Conservation (phyloP, 2,113 vertebrate species). For the Cettia cetti region DNA sequence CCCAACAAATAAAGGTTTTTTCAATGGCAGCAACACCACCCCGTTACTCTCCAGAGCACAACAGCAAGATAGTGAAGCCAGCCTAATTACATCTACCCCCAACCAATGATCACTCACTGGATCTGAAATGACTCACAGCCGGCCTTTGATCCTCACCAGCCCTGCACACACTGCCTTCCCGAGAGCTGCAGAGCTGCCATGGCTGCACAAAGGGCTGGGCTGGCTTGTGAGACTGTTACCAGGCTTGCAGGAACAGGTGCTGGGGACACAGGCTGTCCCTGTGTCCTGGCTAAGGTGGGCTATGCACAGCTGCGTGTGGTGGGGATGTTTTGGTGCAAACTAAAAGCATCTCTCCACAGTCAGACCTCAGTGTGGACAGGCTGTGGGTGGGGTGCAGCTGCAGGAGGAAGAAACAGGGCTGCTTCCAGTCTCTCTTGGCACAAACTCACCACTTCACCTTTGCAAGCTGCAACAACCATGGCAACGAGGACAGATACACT, state of each 20-base stretch:
- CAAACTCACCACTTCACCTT: not conserved
- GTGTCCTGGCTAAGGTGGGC: fast-evolving
- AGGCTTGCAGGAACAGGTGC: not conserved
- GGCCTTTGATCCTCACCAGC: constrained; percentile 13
- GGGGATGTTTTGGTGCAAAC: not conserved
- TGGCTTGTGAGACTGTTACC: not conserved
- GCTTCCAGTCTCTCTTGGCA: not conserved
- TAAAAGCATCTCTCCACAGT: not conserved
- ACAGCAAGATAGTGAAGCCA: not conserved
- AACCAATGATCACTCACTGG: not conserved
- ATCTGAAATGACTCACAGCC: constrained; percentile 38
- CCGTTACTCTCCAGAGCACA: not conserved
- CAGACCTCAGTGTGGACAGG: not conserved
- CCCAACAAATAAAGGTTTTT: not conserved
- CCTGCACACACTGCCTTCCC: not conserved
- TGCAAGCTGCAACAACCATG: not conserved
- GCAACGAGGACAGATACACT: not conserved
- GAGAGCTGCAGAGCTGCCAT: not conserved
- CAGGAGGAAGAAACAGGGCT: not conserved
- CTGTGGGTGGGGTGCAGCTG: fast-evolving
- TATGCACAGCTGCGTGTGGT: fast-evolving
- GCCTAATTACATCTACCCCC: not conserved
- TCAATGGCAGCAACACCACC: not conserved
- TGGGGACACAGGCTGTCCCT: not conserved
- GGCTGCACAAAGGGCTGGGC: not conserved